Evolutionary conservation across 2,797 vertebrate genomes (phyloP), one percentile per base, ranked within the genome.

Genomic region (Fratercula arctica): DNA sequence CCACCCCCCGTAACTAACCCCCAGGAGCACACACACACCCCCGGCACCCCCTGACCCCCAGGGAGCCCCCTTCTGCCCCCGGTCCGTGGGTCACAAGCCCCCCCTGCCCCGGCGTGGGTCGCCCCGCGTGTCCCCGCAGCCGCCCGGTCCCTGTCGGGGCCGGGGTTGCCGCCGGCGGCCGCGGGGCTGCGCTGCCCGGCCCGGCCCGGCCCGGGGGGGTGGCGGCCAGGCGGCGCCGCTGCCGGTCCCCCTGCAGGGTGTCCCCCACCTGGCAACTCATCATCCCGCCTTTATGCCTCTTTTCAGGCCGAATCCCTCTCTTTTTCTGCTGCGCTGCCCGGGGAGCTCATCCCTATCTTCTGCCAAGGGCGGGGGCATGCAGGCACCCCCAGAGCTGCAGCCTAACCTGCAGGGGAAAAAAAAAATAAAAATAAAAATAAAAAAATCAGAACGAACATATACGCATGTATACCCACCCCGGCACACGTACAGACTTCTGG

Each of bases 71-170:
- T 8, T 39, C 18, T 77, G 23, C 11, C 25, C 8, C 0, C 0
- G 1, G 10, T 6, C 35, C 10, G 1, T 3, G 33, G 46, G 26
- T 16, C 29, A 20, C 43, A 84, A 35, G 10, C 20, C 25, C 6
- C 7, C 9, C 5, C 54, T 28, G 41, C 3, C 3, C 13, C 0
- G 0, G 5, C 6, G 15, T 8, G 2, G 10, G 12, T 35, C 23
- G 43, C 35, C 11, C 1, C 1, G 3, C 1, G 4, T 21, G n/a
- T 24, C 28, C 43, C 83, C 3, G 6, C 0, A 1, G 73, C 39
- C 1, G 0, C n/a, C 21, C 1, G 5, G 39, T 39, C 48, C 35
- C 37, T 53, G 29, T 11, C 2, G 3, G n/a, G 23, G 19, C 4
- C 4, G 25, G 37, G 16, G 20, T 10, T 54, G 66, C 35, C 39